phyloP scores from a whole-genome alignment of 2,888 invertebrate species.

The Acrobasis consociella region DNA sequence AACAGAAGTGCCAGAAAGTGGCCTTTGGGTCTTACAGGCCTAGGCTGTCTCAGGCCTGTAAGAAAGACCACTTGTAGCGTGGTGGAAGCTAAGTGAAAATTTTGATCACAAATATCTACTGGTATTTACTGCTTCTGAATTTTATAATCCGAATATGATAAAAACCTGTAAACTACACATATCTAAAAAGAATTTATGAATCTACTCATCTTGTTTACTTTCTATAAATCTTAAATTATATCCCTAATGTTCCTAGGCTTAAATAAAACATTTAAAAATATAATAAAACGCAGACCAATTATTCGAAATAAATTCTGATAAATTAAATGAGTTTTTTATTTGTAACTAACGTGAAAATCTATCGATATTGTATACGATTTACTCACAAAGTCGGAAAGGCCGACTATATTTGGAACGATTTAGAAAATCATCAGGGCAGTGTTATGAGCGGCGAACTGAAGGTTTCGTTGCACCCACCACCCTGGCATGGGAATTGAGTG shows the following conservation, averaged over 20 bases:
- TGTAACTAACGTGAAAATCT: background rate
- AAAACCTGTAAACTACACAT: slow-evolving; percentile 7
- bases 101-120: background rate
- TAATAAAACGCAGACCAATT: background rate
- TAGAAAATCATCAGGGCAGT: too few relatives aligned
- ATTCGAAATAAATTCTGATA: background rate
- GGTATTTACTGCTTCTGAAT: background rate
- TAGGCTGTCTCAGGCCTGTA: too few relatives aligned
- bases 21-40: too few relatives aligned
- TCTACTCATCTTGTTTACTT: background rate
- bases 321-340: background rate
- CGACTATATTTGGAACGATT: too few relatives aligned
- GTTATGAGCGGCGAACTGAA: too few relatives aligned
- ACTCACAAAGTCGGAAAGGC: too few relatives aligned
- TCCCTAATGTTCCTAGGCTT: slow-evolving; percentile 1
- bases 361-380: too few relatives aligned
- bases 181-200: slow-evolving; percentile 20
- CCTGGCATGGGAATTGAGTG: too few relatives aligned
- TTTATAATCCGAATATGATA: background rate
- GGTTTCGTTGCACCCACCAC: too few relatives aligned
- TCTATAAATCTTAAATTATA: background rate
- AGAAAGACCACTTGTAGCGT: too few relatives aligned
- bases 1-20: too few relatives aligned
- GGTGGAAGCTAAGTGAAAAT: too few relatives aligned
- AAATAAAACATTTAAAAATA: background rate